Conservation (phyloP, 2,797 vertebrate species). For the Chiloscyllium punctatum region DNA sequence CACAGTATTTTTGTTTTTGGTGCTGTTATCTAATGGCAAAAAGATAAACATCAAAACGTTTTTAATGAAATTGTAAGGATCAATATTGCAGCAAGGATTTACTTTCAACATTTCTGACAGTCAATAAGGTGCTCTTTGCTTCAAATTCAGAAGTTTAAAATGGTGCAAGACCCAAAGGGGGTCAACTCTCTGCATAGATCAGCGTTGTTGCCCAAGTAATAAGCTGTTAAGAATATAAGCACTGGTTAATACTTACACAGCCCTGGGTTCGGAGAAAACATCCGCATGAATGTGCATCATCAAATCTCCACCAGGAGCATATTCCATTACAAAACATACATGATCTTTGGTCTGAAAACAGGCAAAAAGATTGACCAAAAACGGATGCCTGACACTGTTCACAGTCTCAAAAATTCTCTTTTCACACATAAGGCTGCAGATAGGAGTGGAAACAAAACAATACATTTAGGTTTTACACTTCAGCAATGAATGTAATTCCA, state of each 20-base stretch:
- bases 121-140: neutral
- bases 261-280: slow-evolving; percentile 89
- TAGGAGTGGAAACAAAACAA: slow-evolving; percentile 44
- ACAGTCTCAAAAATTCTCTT: slow-evolving; percentile 98
- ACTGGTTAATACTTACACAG: slow-evolving; percentile 73
- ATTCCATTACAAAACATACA: slow-evolving; percentile 98
- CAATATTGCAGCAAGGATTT: neutral
- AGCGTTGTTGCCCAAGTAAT: neutral
- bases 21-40: neutral
- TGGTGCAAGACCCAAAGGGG: neutral
- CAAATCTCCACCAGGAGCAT: slow-evolving; percentile 93
- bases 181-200: neutral
- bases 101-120: neutral
- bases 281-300: slow-evolving; percentile 99
- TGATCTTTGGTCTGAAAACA: slow-evolving; percentile 98
- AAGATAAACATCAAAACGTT: neutral
- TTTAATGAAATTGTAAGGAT: neutral
- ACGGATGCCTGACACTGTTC: slow-evolving; percentile 95
- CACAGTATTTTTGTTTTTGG: neutral
- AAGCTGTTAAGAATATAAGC: neutral
- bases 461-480: neutral
- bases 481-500: neutral
- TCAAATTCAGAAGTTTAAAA: neutral
- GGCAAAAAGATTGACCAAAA: slow-evolving; percentile 97
- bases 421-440: slow-evolving; percentile 87